Conservation (phyloP, 2,797 vertebrate genomes). For the Bufotes viridis region DNA sequence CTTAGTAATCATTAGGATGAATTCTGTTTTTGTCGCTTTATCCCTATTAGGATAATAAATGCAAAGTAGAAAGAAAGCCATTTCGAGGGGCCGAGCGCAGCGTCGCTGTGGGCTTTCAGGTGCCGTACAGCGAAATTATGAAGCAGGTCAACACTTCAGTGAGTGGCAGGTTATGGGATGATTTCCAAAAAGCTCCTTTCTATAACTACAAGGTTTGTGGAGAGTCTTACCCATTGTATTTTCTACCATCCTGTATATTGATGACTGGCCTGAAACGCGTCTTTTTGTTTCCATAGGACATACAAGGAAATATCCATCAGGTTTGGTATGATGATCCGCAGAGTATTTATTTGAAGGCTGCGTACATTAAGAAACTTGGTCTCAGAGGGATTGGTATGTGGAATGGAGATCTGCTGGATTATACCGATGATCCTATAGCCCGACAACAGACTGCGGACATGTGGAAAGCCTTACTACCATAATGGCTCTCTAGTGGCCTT, state of each 20-base stretch:
- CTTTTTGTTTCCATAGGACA: conserved; percentile 75
- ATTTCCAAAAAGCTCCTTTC: conserved; percentile 83
- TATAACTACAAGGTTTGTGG: conserved; percentile 87
- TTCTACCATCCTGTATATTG: neutral
- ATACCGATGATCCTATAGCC: conserved; percentile 77
- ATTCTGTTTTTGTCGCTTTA: conserved; percentile 15
- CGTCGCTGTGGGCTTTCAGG: conserved; percentile 86
- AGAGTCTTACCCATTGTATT: neutral
- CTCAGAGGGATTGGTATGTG: conserved; percentile 93
- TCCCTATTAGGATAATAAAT: conserved; percentile 79
- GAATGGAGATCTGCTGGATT: conserved; percentile 91
- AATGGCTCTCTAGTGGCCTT: neutral
- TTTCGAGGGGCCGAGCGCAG: conserved; percentile 91
- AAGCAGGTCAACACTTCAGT: conserved; percentile 83
- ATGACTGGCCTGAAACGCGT: neutral
- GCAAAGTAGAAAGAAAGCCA: conserved; percentile 81
- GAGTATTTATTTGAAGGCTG: conserved; percentile 87
- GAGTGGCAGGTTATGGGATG: conserved; percentile 86
- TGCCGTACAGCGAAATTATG: conserved; percentile 85
- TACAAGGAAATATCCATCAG: conserved; percentile 82
- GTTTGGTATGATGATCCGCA: conserved; percentile 92
- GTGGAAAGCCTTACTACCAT: conserved; percentile 86
- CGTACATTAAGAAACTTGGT: conserved; percentile 72
- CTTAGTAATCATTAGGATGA: neutral
- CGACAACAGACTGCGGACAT: conserved; percentile 83